Percentiles rank a stretch among this genome's conserved stretches.
phyloP scores from a whole-genome alignment of 2,888 invertebrate genomes.

The Leptinotarsa haldemani region DNA sequence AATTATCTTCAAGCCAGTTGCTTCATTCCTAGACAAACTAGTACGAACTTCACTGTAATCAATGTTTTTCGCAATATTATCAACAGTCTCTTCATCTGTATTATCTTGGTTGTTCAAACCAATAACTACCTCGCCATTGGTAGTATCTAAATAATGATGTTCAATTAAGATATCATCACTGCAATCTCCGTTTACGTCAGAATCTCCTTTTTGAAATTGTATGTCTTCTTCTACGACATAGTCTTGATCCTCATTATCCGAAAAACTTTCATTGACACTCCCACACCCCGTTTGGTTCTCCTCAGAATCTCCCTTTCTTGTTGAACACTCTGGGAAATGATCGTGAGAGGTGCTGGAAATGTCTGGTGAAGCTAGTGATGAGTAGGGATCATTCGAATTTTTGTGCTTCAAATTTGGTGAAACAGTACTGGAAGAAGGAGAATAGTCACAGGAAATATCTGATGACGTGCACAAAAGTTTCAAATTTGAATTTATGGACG shows the following conservation, averaged over 20 bases:
- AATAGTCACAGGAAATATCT: slow-evolving; percentile 10
- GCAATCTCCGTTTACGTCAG: slow-evolving; percentile 16
- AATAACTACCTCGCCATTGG: neutral
- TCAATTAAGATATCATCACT: slow-evolving; percentile 27
- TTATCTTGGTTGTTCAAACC: neutral
- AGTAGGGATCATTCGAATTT: slow-evolving; percentile 12
- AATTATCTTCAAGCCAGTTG: too few relatives aligned
- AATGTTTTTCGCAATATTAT: neutral
- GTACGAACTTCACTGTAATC: neutral
- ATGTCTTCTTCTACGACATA: slow-evolving; percentile 3
- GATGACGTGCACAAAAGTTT: slow-evolving; percentile 18
- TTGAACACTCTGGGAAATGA: slow-evolving; percentile 2
- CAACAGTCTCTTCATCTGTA: neutral
- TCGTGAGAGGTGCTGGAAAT: slow-evolving; percentile 35
- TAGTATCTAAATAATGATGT: neutral
- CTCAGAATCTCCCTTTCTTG: neutral
- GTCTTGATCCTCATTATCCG: neutral
- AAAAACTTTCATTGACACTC: neutral
- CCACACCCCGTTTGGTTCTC: neutral
- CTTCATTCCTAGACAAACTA: too few relatives aligned
- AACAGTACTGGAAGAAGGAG: slow-evolving; percentile 19
- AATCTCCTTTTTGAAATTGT: neutral
- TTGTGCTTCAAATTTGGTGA: neutral
- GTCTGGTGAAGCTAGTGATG: slow-evolving; percentile 31
- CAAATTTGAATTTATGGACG: neutral